Base-by-base conservation (phyloP, 2,113 vertebrate species). In the Morone chrysops region DNA sequence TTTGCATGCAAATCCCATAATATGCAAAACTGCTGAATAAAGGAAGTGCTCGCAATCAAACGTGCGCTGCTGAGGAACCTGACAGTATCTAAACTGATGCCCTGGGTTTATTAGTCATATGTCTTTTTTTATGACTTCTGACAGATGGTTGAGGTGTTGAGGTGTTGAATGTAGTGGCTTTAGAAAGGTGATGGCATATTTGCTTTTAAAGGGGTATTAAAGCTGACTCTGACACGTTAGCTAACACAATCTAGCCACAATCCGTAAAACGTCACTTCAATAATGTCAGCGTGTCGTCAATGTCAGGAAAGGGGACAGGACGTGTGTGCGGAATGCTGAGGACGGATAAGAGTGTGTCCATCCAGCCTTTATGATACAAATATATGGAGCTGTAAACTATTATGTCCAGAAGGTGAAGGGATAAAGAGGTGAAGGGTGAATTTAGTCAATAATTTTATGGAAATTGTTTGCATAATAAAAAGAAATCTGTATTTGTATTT, bases 1-100 rank as follows among this genome's bases (percentile, higher is more conserved):
- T 87, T 89, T 83, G 72, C 51, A 87, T 91, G 61, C 85, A 87
- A 90, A 90, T 90, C 70, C 53, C 40, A 80, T 84, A 83, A 82
- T 78, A 68, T 86, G 80, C 79, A 79, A 85, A 92, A 78, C 9
- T 67, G 84, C 83, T 87, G 86, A 85, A 66, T 78, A 68, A 85
- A 86, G 86, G 70, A 90, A 87, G 87, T 80, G 73, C 63, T 80
- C 70, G 70, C 75, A 83, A 51, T 84, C 56, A 68, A 68, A 87
- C 13, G 9, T 65, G 43, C 62, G 68, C 75, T 53, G 78, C 59
- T 25, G 31, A 40, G 47, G 63, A 70, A 61, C 80, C 56, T 73
- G 79, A 89, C 77, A 53, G 72, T 59, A 75, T 76, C 40, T 25
- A 70, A 78, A 77, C n/a, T n/a, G 74, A 78, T 74, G 73, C 50